Evolutionary conservation across 2,888 invertebrate species (phyloP).

Genomic region (Apodemia mormo): DNA sequence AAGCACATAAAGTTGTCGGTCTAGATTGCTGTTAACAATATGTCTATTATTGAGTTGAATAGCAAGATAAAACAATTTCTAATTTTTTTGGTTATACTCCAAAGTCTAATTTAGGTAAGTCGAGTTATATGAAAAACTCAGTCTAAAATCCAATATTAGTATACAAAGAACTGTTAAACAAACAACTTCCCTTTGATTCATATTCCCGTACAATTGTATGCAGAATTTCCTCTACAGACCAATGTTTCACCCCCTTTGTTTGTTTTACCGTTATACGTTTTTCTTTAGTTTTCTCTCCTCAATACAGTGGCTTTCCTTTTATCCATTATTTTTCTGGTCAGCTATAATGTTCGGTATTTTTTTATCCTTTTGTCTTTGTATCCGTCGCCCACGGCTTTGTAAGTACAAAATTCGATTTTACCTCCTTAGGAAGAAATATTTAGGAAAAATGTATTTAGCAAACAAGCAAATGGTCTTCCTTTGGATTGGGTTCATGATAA

Average conservation of each 20-base stretch:
- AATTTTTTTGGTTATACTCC: too few species aligned
- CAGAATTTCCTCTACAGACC: slow-evolving; percentile 9
- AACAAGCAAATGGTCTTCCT: too few species aligned
- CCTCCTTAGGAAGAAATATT: too few species aligned
- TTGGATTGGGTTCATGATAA: too few species aligned
- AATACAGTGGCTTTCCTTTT: slow-evolving; percentile 3
- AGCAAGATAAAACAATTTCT: too few species aligned
- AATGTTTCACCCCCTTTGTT: slow-evolving; percentile 10
- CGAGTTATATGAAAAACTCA: not conserved
- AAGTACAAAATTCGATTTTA: not conserved
- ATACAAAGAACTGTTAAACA: not conserved
- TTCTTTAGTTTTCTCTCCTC: slow-evolving; percentile 4
- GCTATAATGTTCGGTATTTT: slow-evolving; percentile 6
- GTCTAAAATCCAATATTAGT: not conserved
- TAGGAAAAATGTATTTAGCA: too few species aligned
- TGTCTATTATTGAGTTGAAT: too few species aligned
- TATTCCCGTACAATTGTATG: not conserved
- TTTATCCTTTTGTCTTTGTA: not conserved
- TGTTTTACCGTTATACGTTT: slow-evolving; percentile 9
- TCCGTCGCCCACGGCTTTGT: not conserved
- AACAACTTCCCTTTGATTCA: slow-evolving; percentile 4
- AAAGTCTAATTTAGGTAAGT: not conserved
- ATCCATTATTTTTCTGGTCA: not conserved
- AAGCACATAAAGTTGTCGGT: too few species aligned
- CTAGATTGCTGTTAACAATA: too few species aligned